Evolutionary conservation across 1,140 invertebrate genomes (phyloP).

Genomic region (Ceratosolen fusciceps): DNA sequence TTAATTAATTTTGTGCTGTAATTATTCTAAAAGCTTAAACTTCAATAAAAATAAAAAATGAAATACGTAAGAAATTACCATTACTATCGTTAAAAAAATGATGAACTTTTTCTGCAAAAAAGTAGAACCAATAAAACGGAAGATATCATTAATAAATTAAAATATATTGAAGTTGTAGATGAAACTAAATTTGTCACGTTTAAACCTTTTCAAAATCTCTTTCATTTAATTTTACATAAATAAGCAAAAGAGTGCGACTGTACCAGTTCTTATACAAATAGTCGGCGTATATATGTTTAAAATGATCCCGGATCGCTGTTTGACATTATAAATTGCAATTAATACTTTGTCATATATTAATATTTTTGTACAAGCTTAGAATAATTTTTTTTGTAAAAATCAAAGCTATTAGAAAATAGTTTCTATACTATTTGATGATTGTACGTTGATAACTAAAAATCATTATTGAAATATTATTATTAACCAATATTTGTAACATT

Average conservation of each 20-base stretch:
- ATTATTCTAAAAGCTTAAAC: too few relatives aligned
- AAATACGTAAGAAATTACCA: too few relatives aligned
- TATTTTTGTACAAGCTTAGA: too few relatives aligned
- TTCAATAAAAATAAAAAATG: too few relatives aligned
- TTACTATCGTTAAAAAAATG: neutral
- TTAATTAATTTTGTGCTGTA: too few relatives aligned
- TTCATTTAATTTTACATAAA: constrained; percentile 18
- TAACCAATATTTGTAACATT: too few relatives aligned
- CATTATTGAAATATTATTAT: too few relatives aligned
- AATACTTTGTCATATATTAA: constrained; percentile 35
- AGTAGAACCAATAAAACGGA: too few relatives aligned
- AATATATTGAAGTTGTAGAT: neutral
- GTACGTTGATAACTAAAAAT: too few relatives aligned
- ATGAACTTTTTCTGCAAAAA: too few relatives aligned
- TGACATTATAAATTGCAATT: constrained; percentile 48
- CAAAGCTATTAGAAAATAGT: neutral
- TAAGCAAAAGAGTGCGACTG: neutral
- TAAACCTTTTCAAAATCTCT: neutral
- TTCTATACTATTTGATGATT: too few relatives aligned
- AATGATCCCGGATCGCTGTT: neutral
- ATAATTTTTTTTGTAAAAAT: neutral
- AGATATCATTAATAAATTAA: constrained; percentile 9
- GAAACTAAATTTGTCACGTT: neutral
- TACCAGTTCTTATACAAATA: constrained; percentile 38
- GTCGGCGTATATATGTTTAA: constrained; percentile 1